Base-by-base conservation (phyloP, 2,113 vertebrate species). In the Poecile atricapillus region DNA sequence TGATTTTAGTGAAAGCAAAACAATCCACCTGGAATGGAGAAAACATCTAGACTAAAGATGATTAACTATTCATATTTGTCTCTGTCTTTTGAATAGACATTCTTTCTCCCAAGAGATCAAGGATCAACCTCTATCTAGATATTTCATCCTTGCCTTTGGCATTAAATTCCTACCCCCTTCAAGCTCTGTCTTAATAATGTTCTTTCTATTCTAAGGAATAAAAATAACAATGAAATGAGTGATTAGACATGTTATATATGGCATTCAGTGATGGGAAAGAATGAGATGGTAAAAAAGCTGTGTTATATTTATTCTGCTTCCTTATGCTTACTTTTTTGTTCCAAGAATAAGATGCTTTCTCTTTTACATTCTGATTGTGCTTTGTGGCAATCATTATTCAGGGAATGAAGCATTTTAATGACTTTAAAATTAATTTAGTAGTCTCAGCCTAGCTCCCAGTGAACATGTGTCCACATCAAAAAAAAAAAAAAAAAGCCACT, bases 361-460 rank as follows among this genome's bases (percentile, higher is more conserved):
- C 53, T 90, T 95, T 82, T 67, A 70, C 68, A 81, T 95, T 96
- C 83, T 83, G 83, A 73, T 83, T 89, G 44, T 89, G 67, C 56
- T 97, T 87, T 81, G 68, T 94, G 90, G 69, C 78, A 90, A 87
- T 79, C 83, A 91, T 94, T 96, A 93, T 96, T 96, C 96, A 89
- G 68, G 25, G 91, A 93, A 84, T 43, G 58, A 80, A 83, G 87
- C 77, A 87, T 94, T 92, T 84, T 97, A 96, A 90, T 96, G 85
- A 89, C 89, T 95, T 85, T 84, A 93, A 97, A 97, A 97, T 95
- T 95, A 96, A 96, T 97, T 96, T 97, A 93, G 74, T 92, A 83
- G 69, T 90, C 79, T 92, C 87, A 94, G 83, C 65, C 92, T 87
- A 86, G 86, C 93, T 96, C 69, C 64, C 55, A 77, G 65, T 55